Evolutionary conservation across 2,113 vertebrate genomes (phyloP), one percentile per base, ranked within the genome.

Genomic region (Aptenodytes forsteri): DNA sequence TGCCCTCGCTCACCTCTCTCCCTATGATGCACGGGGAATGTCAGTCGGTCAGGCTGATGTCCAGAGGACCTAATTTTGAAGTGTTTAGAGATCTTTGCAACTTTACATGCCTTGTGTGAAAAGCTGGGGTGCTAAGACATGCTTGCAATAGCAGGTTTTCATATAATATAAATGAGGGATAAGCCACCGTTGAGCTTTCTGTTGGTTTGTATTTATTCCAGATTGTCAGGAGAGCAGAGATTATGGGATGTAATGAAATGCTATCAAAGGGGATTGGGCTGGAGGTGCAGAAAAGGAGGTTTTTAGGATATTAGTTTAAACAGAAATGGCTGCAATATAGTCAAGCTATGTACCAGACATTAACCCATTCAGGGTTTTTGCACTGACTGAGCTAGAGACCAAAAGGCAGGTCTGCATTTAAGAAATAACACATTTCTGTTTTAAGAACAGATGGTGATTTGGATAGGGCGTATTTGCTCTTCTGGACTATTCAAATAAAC

Each of bases 221-320:
- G 58, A 50, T 76, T 91, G 52, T 76, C 65, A 72, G 70, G 70
- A 94, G 58, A 86, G 67, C 16, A 80, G 44, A 94, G 62, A 42
- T 92, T 92, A 90, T 65, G 55, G 32, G 62, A 86, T 75, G 44
- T 86, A 62, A 62, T 50, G 54, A 89, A 92, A 89, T 47, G n/a
- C 26, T 88, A 11, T 64, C 79, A 64, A 90, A 81, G 38, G 64
- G 36, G 13, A 54, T 83, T n/a, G 92, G 50, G 52, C 54, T 73
- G 36, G 70, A 83, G 46, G 17, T 73, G 17, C 47, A 80, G 49
- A 27, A 67, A 73, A 64, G 55, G 55, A 78, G 72, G 72, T 71
- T 87, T 89, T 94, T 72, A 76, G 77, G 32, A 71, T 78, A 66
- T 58, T 78, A 61, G 8, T 88, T 91, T 76, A 88, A 83, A 64